A percentile compares a stretch with the other conserved stretches of the same genome.
Conservation (phyloP, 2,888 invertebrate species). For the Polydrusus pterygomalis region DNA sequence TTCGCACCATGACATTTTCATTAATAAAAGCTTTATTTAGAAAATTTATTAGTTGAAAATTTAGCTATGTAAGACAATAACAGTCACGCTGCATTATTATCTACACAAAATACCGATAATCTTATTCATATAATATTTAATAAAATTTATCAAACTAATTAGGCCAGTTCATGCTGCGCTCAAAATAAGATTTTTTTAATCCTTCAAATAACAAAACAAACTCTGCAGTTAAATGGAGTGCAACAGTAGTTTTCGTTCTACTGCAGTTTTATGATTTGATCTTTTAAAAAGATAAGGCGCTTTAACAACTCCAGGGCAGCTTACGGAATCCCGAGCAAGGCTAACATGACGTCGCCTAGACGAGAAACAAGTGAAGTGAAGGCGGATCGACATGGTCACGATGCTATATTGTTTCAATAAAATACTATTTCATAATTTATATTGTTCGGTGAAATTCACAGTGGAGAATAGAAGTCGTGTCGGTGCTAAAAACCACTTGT, state of each 20-base stretch:
- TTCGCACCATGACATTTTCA: no score
- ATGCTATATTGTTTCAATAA: conserved; percentile 49
- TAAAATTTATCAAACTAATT: conserved; percentile 26
- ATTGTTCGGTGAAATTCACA: conserved; percentile 41
- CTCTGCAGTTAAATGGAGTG: conserved; percentile 32
- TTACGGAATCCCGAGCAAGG: conserved; percentile 49
- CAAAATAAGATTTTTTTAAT: conserved; percentile 25
- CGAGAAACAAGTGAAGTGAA: conserved; percentile 52
- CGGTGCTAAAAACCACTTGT: conserved; percentile 32
- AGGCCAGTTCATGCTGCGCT: conserved; percentile 34
- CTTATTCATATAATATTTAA: background rate
- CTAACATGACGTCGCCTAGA: conserved; percentile 48
- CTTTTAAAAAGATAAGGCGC: conserved; percentile 40
- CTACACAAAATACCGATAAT: no score
- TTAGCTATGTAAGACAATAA: no score
- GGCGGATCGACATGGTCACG: conserved; percentile 52
- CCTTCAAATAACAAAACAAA: conserved; percentile 35
- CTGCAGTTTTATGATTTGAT: conserved; percentile 44
- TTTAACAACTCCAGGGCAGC: conserved; percentile 33
- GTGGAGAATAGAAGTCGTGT: conserved; percentile 39
- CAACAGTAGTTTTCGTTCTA: conserved; percentile 44
- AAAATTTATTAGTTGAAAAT: no score
- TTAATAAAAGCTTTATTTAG: no score
- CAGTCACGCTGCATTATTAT: no score
- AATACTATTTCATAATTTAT: conserved; percentile 47